Conservation (phyloP, 2,797 vertebrate genomes). For the Acipenser ruthenus region DNA sequence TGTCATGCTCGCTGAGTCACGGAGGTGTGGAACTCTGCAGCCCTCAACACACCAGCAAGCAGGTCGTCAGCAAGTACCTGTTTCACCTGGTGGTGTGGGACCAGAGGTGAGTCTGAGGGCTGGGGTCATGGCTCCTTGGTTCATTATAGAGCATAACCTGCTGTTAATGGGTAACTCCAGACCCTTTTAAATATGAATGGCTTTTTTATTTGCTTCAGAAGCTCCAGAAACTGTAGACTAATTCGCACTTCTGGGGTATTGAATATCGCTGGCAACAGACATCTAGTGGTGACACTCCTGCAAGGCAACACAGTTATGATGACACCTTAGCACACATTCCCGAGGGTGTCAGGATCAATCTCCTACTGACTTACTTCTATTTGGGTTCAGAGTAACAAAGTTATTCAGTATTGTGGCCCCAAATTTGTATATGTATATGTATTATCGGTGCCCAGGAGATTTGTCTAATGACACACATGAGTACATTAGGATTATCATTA, state of each 20-base stretch:
- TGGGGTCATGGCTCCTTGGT: not conserved
- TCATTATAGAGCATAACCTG: not conserved
- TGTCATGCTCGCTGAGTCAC: conserved; percentile 89
- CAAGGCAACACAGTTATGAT: too few relatives aligned
- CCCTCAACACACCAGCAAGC: conserved; percentile 82
- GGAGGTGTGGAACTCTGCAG: conserved; percentile 84
- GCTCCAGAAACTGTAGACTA: too few relatives aligned
- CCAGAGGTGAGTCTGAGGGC: conserved; percentile 69
- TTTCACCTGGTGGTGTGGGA: conserved; percentile 96
- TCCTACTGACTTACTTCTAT: not conserved
- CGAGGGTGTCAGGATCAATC: not conserved
- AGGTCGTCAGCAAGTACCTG: conserved; percentile 84
- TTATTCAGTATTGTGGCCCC: not conserved
- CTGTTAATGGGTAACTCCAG: too few relatives aligned
- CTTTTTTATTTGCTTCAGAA: too few relatives aligned
- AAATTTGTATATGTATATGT: not conserved
- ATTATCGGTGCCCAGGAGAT: too few relatives aligned
- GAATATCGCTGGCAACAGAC: too few relatives aligned
- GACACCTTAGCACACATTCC: too few relatives aligned
- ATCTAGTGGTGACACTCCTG: too few relatives aligned
- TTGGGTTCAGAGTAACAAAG: not conserved
- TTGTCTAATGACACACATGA: too few relatives aligned
- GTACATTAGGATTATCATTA: too few relatives aligned
- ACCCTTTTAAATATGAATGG: too few relatives aligned
- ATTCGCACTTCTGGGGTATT: too few relatives aligned